Evolutionary conservation across 2,797 vertebrate species (phyloP).

Genomic region (Vespertilio murinus): DNA sequence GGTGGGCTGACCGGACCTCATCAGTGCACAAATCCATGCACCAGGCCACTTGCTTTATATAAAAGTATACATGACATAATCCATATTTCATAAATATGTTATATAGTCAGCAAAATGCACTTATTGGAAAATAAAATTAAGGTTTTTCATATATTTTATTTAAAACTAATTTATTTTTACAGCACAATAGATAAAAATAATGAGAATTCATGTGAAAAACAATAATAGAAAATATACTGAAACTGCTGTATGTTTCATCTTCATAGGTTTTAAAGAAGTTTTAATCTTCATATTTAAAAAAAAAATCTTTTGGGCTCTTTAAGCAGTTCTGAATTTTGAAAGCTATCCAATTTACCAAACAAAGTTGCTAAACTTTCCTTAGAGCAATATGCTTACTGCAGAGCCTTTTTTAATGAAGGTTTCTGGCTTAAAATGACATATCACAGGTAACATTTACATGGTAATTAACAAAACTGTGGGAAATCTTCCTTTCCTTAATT

Average conservation of each 20-base stretch:
- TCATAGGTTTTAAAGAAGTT: neutral
- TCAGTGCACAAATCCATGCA: too few species aligned
- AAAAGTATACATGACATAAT: neutral
- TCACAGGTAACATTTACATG: neutral
- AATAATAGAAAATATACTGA: neutral
- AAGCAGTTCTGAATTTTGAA: neutral
- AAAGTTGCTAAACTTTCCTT: neutral
- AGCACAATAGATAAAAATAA: neutral
- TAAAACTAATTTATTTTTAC: neutral
- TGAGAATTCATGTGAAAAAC: neutral
- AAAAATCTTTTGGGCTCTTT: neutral
- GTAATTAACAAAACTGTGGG: neutral
- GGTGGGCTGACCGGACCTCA: too few species aligned
- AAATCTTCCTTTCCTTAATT: constrained; percentile 6
- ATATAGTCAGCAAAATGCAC: neutral
- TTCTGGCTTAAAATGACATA: constrained; percentile 30
- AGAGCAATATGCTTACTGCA: neutral
- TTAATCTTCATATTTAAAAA: neutral
- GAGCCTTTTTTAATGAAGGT: constrained; percentile 41
- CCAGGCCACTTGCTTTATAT: neutral
- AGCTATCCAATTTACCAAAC: neutral
- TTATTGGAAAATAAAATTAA: neutral
- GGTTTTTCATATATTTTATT: neutral
- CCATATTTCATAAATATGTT: neutral
- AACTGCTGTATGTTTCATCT: neutral